Conservation (phyloP, 2,888 invertebrate genomes). For the Drosophila sordidula region DNA sequence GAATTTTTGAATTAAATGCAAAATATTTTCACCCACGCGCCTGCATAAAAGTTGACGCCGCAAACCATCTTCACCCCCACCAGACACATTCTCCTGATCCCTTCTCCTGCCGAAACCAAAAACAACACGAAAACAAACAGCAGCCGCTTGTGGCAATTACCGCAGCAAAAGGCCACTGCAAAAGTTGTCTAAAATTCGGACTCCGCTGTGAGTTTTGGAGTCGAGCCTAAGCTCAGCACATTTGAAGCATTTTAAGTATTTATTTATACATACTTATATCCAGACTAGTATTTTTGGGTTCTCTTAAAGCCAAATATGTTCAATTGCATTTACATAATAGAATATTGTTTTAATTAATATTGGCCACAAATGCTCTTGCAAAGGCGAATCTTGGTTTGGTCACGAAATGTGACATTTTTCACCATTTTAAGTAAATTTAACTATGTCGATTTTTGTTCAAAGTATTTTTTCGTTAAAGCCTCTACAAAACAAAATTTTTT, state of each 20-base stretch:
- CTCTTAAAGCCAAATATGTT: slow-evolving; percentile 27
- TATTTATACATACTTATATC: slow-evolving; percentile 9
- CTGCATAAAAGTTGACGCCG: slow-evolving; percentile 60
- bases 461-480: no score
- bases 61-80: slow-evolving; percentile 2
- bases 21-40: slow-evolving; percentile 48
- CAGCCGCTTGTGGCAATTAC: slow-evolving; percentile 68
- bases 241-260: slow-evolving; percentile 30
- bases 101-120: neutral
- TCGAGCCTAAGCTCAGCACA: slow-evolving; percentile 17
- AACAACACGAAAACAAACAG: slow-evolving; percentile 50
- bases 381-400: neutral
- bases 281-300: slow-evolving; percentile 1
- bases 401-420: no score
- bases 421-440: no score
- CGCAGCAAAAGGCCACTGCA: slow-evolving; percentile 53
- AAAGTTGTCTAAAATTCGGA: slow-evolving; percentile 49
- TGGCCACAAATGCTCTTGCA: neutral
- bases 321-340: slow-evolving; percentile 54
- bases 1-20: slow-evolving; percentile 74
- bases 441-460: no score
- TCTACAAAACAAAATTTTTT: no score
- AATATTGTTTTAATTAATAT: slow-evolving; percentile 53
- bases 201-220: slow-evolving; percentile 33
- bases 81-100: neutral